Evolutionary conservation across 2,888 invertebrate genomes (phyloP).

Genomic region (Limnephilus lunatus): DNA sequence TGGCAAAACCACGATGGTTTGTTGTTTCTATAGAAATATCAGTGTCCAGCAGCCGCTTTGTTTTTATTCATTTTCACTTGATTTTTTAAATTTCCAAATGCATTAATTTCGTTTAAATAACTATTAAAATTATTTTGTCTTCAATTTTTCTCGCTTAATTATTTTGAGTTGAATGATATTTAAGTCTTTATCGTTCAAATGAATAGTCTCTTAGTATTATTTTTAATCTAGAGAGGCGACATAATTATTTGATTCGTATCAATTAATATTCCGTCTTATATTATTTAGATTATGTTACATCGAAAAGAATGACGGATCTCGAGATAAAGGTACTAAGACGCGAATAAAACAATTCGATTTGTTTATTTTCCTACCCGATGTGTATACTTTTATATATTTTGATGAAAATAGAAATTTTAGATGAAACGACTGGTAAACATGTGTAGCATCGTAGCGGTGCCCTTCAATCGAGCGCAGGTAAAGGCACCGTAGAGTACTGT

Average conservation of each 20-base stretch:
- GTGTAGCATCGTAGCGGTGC: constrained; percentile 65
- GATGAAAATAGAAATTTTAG: constrained; percentile 55
- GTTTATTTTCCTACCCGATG: constrained; percentile 45
- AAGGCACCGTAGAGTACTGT: constrained; percentile 55
- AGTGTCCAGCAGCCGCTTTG: constrained; percentile 55
- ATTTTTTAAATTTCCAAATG: neutral
- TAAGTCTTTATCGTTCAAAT: constrained; percentile 24
- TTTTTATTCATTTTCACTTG: neutral
- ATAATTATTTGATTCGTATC: constrained; percentile 19
- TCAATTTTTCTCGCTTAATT: neutral
- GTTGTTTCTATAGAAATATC: constrained; percentile 54
- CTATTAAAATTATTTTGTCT: constrained; percentile 5
- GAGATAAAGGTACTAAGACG: constrained; percentile 42
- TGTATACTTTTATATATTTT: constrained; percentile 48
- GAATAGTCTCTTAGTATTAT: constrained; percentile 19
- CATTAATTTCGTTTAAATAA: constrained; percentile 32
- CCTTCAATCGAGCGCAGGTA: constrained; percentile 55
- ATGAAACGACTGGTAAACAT: constrained; percentile 65
- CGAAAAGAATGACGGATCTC: constrained; percentile 48
- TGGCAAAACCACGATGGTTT: constrained; percentile 34
- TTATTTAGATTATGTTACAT: constrained; percentile 51
- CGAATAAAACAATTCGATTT: constrained; percentile 42
- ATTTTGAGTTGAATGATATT: neutral
- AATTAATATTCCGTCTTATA: constrained; percentile 28
- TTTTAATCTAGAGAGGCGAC: constrained; percentile 10